Conservation (phyloP, 2,888 invertebrate genomes). For the Adelphocoris suturalis region DNA sequence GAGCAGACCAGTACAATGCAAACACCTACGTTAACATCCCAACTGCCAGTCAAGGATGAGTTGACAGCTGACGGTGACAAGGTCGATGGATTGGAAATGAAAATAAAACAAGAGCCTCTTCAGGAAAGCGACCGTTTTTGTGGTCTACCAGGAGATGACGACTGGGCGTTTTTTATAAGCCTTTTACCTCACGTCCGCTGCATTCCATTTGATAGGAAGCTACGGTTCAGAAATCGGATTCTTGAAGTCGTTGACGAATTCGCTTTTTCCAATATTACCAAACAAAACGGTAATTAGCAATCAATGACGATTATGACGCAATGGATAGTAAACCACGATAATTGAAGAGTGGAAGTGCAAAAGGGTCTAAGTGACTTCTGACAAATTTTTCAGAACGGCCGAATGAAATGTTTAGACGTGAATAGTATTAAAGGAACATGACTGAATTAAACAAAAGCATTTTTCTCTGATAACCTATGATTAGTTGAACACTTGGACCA, state of each 20-base stretch:
- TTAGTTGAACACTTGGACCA: too few relatives aligned
- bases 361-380: too few relatives aligned
- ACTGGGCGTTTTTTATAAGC: not conserved
- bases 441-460: too few relatives aligned
- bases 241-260: conserved; percentile 19
- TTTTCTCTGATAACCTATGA: too few relatives aligned
- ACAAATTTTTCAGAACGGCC: too few relatives aligned
- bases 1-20: not conserved
- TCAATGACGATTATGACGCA: not conserved
- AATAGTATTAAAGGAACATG: too few relatives aligned
- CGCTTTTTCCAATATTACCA: not conserved
- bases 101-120: not conserved
- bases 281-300: not conserved
- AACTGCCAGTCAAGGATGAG: not conserved
- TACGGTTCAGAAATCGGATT: not conserved
- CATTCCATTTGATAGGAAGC: not conserved
- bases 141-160: not conserved
- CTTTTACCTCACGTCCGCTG: conserved; percentile 8
- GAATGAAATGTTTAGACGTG: too few relatives aligned
- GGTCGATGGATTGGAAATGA: not conserved
- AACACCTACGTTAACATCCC: not conserved
- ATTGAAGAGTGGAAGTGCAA: too few relatives aligned
- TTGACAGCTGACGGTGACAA: not conserved
- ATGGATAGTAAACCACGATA: not conserved
- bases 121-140: not conserved